Conservation (phyloP, 2,797 vertebrate species). For the Gorsachius magnificus region DNA sequence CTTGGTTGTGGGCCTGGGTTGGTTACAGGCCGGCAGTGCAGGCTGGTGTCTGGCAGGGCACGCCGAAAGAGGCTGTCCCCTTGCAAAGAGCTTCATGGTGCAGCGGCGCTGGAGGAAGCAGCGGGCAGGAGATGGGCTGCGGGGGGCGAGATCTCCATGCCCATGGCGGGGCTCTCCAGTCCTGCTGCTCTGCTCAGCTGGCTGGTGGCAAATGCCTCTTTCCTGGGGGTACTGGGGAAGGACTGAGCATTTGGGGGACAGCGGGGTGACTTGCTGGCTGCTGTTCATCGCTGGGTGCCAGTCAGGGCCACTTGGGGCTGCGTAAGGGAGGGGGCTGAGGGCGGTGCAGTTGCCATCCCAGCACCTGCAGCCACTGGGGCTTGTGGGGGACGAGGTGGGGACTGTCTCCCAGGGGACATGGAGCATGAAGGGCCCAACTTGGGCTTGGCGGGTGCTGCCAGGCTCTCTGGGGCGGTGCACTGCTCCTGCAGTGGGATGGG, state of each 20-base stretch:
- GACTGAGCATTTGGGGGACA: accelerated
- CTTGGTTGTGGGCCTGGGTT: no score
- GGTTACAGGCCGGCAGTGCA: accelerated
- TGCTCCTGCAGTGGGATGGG: not conserved
- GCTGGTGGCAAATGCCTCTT: not conserved
- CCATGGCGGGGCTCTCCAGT: not conserved
- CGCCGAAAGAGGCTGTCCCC: accelerated
- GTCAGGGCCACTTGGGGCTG: not conserved
- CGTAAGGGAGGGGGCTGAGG: not conserved
- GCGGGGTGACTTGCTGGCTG: not conserved
- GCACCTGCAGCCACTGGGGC: not conserved
- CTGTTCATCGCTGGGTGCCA: not conserved
- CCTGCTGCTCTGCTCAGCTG: not conserved
- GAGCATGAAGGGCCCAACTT: not conserved
- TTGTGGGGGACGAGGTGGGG: accelerated
- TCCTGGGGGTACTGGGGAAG: not conserved
- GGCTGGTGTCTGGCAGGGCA: not conserved
- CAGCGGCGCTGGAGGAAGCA: not conserved
- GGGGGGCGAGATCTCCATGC: not conserved
- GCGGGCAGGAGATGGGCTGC: not conserved
- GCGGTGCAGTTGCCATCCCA: not conserved
- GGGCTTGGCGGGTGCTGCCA: not conserved
- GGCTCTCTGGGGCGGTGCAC: not conserved
- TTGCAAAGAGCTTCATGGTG: not conserved
- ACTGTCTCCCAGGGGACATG: not conserved